Evolutionary conservation across 2,797 vertebrate genomes (phyloP), one percentile per base, ranked within the genome.

Genomic region (Labroides dimidiatus): DNA sequence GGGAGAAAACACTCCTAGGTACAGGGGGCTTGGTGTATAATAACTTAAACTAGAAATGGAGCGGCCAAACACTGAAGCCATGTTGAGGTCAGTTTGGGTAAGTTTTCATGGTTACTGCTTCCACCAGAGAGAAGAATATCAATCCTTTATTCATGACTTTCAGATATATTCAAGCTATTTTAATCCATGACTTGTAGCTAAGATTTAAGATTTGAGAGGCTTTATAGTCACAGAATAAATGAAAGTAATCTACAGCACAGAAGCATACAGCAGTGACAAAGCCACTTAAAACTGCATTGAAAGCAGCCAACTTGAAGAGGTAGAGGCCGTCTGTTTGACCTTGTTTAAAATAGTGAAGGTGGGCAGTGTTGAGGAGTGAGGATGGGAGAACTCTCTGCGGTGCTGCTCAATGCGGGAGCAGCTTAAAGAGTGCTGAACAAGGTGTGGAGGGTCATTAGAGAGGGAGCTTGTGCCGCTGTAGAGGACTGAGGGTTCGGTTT

Each of bases 391-490:
- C 12, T 63, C 8, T 52, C 16, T 44, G 16, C 59, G 36, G 49
- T 4, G 56, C 66, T 52, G 48, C 24, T 39, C 51, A 30, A 24
- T 44, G 48, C 30, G 8, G 56, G 20, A 69, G 16, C 2, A 24
- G 20, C 48, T 60, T 56, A 53, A 60, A 52, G 41, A 53, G 10
- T 50, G 45, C n/a, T 68, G 55, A 68, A 64, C 37, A 45, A 33
- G 48, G 23, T 30, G 48, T 52, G 48, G 43, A 44, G 15, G 47
- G 37, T 68, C 37, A 27, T 33, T 44, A 15, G n/a, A 59, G 55
- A 68, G 50, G 30, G 42, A 42, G 45, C 12, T 54, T 67, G 54
- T 17, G 16, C 6, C 12, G 49, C 53, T 42, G 45, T 30, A 57
- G 27, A 42, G 36, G 64, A 41, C 61, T 36, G 17, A 13, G 51